A percentile compares a stretch with the other conserved stretches of the same genome.
phyloP scores from a whole-genome alignment of 2,113 vertebrate species.

The Charadrius vociferus region DNA sequence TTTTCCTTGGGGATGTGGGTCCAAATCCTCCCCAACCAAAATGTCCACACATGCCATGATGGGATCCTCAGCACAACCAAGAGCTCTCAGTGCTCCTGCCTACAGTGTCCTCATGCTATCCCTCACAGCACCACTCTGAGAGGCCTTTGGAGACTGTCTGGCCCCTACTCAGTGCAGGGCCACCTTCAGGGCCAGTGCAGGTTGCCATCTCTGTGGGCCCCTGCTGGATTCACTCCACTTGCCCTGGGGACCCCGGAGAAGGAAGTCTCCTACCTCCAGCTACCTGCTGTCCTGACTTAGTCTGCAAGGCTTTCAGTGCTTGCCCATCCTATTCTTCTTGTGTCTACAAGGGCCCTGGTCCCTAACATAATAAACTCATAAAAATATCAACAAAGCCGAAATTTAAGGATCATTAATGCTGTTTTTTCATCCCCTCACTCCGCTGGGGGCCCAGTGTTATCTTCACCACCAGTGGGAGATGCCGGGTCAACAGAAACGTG shows the following conservation, averaged over 20 bases:
- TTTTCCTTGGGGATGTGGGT: background rate
- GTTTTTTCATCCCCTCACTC: background rate
- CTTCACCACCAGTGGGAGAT: background rate
- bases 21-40: background rate
- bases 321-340: background rate
- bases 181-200: background rate
- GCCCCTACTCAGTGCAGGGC: background rate
- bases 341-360: background rate
- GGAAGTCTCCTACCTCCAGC: background rate
- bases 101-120: rapidly evolving
- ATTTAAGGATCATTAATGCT: background rate
- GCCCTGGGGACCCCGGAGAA: background rate
- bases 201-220: background rate
- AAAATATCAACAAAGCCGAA: background rate
- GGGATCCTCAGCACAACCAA: background rate
- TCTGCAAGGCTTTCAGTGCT: background rate
- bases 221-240: background rate
- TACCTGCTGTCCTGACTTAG: background rate
- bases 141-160: background rate
- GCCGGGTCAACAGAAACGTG: rapidly evolving
- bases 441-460: background rate
- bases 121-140: background rate
- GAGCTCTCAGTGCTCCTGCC: background rate
- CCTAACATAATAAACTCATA: background rate
- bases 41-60: background rate